phyloP scores from a whole-genome alignment of 2,888 invertebrate species.

The Alentia gelatinosa region DNA sequence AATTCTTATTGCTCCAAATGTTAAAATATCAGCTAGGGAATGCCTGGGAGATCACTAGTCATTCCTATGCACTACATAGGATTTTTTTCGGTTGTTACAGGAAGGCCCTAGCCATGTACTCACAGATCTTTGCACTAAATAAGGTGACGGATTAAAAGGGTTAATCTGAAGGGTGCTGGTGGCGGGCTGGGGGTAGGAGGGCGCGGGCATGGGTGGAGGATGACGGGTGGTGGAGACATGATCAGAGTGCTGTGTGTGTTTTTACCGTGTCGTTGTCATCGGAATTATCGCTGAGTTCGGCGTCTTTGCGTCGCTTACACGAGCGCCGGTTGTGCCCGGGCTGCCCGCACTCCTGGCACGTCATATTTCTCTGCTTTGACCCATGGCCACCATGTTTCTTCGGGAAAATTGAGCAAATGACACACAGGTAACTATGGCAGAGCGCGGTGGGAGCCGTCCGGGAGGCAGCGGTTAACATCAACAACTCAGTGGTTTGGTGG shows the following conservation, averaged over 20 bases:
- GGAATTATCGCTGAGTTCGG: constrained; percentile 38
- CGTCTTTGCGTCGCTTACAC: constrained; percentile 35
- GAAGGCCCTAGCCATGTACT: too few relatives aligned
- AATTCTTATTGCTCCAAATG: too few relatives aligned
- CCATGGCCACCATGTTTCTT: neutral
- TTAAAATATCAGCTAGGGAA: too few relatives aligned
- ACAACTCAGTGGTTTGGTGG: too few relatives aligned
- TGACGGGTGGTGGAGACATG: neutral
- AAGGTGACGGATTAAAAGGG: too few relatives aligned
- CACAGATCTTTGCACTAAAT: too few relatives aligned
- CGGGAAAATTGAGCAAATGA: neutral
- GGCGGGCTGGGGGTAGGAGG: neutral
- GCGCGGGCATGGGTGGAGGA: neutral
- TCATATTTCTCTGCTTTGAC: neutral
- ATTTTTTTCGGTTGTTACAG: too few relatives aligned
- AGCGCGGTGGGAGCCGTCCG: too few relatives aligned
- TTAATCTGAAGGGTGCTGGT: too few relatives aligned
- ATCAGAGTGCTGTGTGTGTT: neutral
- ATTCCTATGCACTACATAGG: too few relatives aligned
- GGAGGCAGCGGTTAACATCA: too few relatives aligned
- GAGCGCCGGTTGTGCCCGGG: constrained; percentile 41
- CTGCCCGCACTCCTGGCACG: constrained; percentile 41
- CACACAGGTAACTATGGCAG: neutral
- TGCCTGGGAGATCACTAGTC: too few relatives aligned
- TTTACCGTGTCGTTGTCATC: constrained; percentile 51